Percentiles rank a stretch among this genome's conserved stretches.
Evolutionary conservation across 2,113 vertebrate species (phyloP).

Genomic region (Phodopus roborovskii): DNA sequence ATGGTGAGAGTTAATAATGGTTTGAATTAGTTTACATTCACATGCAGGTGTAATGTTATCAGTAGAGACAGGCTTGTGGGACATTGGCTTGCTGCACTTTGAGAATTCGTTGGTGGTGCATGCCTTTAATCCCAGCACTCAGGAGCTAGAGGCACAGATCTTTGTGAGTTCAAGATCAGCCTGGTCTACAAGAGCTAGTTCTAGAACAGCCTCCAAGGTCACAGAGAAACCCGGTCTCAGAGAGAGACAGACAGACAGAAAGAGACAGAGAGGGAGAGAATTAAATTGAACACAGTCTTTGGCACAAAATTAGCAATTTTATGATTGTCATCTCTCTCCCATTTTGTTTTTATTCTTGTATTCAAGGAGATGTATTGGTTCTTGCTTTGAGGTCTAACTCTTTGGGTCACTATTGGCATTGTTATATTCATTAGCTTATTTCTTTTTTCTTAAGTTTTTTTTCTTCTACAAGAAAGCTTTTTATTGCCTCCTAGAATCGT

Average conservation of each 20-base stretch:
- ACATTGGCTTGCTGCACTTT: background rate
- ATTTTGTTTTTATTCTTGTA: constrained; percentile 50
- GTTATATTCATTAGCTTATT: constrained; percentile 23
- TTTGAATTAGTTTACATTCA: background rate
- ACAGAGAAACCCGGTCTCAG: too few relatives aligned
- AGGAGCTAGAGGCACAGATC: too few relatives aligned
- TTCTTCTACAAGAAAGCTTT: constrained; percentile 37
- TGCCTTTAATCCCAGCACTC: too few relatives aligned
- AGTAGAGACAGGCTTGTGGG: background rate
- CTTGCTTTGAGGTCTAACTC: constrained; percentile 43
- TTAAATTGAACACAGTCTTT: constrained; percentile 25
- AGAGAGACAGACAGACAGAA: too few relatives aligned
- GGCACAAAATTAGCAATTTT: constrained; percentile 5
- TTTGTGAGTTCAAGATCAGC: too few relatives aligned
- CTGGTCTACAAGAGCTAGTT: too few relatives aligned
- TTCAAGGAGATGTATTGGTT: constrained; percentile 46
- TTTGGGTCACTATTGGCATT: constrained; percentile 40
- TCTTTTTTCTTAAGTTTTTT: constrained; percentile 32
- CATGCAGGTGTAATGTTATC: background rate
- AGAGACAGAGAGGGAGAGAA: too few relatives aligned
- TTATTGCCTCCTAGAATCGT: constrained; percentile 53
- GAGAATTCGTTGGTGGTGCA: background rate
- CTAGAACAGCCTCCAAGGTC: too few relatives aligned
- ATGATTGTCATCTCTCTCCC: background rate
- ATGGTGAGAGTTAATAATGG: background rate